Evolutionary conservation across 1,140 invertebrate genomes (phyloP).

Genomic region (Neomicropteryx cornuta): DNA sequence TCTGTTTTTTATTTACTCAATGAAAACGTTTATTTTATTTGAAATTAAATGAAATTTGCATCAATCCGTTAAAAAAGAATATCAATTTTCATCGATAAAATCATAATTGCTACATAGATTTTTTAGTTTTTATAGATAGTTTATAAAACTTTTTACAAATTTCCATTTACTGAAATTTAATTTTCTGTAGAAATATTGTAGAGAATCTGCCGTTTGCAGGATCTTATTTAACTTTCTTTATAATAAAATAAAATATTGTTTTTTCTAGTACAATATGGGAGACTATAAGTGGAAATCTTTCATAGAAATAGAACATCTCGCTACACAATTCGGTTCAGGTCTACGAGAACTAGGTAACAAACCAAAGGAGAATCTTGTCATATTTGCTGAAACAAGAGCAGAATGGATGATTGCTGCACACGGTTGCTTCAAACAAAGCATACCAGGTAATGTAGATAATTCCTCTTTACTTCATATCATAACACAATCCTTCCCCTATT

Average conservation of each 20-base stretch:
- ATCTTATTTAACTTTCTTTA: neutral
- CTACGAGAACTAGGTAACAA: conserved; percentile 55
- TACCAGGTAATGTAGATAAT: conserved; percentile 49
- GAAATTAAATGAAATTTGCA: too few species aligned
- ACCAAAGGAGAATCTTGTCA: conserved; percentile 65
- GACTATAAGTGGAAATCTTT: conserved; percentile 89
- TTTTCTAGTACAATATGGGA: conserved; percentile 74
- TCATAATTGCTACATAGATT: too few species aligned
- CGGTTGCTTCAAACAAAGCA: conserved; percentile 86
- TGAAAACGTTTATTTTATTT: conserved; percentile 3
- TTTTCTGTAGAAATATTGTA: too few species aligned
- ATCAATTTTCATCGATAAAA: too few species aligned
- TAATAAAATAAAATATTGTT: conserved; percentile 4
- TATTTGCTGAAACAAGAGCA: conserved; percentile 93
- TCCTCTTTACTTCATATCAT: too few species aligned
- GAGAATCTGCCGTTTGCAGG: too few species aligned
- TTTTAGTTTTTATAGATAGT: too few species aligned
- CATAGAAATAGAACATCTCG: conserved; percentile 62
- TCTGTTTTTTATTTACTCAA: conserved; percentile 5
- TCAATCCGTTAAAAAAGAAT: too few species aligned
- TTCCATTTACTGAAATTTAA: too few species aligned
- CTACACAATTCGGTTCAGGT: conserved; percentile 68
- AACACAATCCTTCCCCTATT: conserved; percentile 1
- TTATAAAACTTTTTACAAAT: too few species aligned
- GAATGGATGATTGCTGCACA: conserved; percentile 96